A percentile compares a stretch with the other conserved stretches of the same genome.
Conservation (phyloP, 2,113 vertebrate species). For the Reinhardtius hippoglossoides region DNA sequence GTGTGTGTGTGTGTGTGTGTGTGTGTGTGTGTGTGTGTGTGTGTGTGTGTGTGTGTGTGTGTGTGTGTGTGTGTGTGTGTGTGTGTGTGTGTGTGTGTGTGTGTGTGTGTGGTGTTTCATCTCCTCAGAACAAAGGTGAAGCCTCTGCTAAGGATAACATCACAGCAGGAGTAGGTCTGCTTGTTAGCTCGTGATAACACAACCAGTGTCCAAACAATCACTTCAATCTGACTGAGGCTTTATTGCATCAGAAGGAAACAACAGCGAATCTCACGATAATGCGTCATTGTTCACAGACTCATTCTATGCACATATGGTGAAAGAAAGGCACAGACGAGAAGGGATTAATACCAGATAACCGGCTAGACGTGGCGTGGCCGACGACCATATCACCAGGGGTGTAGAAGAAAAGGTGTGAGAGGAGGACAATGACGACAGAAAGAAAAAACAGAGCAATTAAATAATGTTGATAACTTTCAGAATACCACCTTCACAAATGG, state of each 20-base stretch:
- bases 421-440: conserved; percentile 5
- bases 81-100: too few relatives aligned
- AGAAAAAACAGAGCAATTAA: background rate
- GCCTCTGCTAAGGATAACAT: conserved; percentile 41
- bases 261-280: conserved; percentile 23
- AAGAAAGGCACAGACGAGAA: conserved; percentile 18
- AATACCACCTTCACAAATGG: background rate
- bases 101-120: conserved; percentile 41
- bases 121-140: conserved; percentile 44
- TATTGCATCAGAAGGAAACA: conserved; percentile 37
- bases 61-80: too few relatives aligned
- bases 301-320: conserved; percentile 43
- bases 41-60: background rate
- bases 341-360: conserved; percentile 32
- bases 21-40: background rate
- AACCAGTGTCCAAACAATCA: conserved; percentile 50
- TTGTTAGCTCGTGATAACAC: conserved; percentile 34
- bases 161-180: conserved; percentile 47
- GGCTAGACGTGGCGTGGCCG: conserved; percentile 9
- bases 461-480: conserved; percentile 27
- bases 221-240: conserved; percentile 17
- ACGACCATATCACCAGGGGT: background rate
- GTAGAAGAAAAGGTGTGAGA: conserved; percentile 12
- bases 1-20: background rate
- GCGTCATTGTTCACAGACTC: conserved; percentile 47